A percentile compares a stretch with the other conserved stretches of the same genome.
Conservation (phyloP, 2,888 invertebrate species). For the Atherix ibis region DNA sequence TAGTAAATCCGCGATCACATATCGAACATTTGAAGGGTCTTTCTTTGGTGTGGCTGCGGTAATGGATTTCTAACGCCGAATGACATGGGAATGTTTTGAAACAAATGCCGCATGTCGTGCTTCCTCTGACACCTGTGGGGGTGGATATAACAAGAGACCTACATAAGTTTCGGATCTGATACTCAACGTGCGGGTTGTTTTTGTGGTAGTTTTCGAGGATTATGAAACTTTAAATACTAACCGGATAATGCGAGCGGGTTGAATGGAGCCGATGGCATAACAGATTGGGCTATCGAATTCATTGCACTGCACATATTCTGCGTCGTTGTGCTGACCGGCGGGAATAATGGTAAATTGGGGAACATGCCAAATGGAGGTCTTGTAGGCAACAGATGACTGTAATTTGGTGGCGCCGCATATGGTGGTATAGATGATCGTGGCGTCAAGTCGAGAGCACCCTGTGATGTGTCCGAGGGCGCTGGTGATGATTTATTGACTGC, state of each 20-base stretch:
- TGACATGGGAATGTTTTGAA: constrained; percentile 98
- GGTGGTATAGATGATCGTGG: constrained; percentile 30
- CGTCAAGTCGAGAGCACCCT: constrained; percentile 43
- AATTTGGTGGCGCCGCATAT: constrained; percentile 18
- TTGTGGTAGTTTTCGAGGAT: background rate
- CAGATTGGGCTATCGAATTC: constrained; percentile 65
- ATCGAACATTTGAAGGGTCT: constrained; percentile 91
- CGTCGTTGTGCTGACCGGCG: constrained; percentile 37
- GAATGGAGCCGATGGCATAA: constrained; percentile 70
- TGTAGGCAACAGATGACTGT: constrained; percentile 3
- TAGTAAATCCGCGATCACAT: constrained; percentile 94
- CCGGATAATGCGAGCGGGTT: constrained; percentile 72
- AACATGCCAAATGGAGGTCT: constrained; percentile 32
- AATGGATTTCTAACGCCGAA: constrained; percentile 94
- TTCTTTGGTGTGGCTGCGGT: constrained; percentile 92
- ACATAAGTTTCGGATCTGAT: constrained; percentile 8
- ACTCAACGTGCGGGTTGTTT: no score
- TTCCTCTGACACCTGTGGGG: constrained; percentile 69
- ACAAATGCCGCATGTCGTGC: constrained; percentile 89
- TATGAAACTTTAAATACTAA: constrained; percentile 16
- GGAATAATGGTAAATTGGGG: constrained; percentile 31
- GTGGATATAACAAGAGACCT: constrained; percentile 7
- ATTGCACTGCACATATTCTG: constrained; percentile 63
- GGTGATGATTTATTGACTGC: constrained; percentile 26
- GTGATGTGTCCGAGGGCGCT: constrained; percentile 34